Evolutionary conservation across 2,797 vertebrate genomes (phyloP), one percentile per base, ranked within the genome.

Genomic region (Pteronotus mesoamericanus): DNA sequence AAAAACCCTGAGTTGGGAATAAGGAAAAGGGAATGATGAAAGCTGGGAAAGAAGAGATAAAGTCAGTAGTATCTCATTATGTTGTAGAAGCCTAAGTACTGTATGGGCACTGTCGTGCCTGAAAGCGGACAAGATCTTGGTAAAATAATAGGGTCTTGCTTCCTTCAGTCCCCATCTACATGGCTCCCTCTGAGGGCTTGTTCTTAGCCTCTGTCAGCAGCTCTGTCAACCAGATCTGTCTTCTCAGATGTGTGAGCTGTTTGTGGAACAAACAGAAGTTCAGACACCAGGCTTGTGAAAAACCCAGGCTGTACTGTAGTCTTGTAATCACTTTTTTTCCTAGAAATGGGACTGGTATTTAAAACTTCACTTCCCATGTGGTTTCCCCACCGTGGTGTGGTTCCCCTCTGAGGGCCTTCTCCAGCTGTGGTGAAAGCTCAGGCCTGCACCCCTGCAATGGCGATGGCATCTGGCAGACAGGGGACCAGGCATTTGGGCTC

Each of bases 381-480:
- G 19, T 64, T 48, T 78, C 26, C 32, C 22, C 26, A 34, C 2
- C 3, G 29, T 10, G 11, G 3, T 26, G 21, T 42, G 29, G 26
- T 80, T 9, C 2, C 19, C 5, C n/a, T 64, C 66, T 18, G 0
- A 91, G n/a, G 37, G 3, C 2, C 9, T 0, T 93, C 11, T 75
- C n/a, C 77, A 53, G 37, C 34, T 9, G 2, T 14, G 12, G 26
- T 57, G 22, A 75, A 53, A 74, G 7, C 15, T 39, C 37, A 72
- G 19, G 15, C 61, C 34, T 37, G 48, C 46, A 86, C 6, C n/a
- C n/a, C 21, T 5, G 3, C 44, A 80, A 34, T 29, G 37, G 48
- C 0, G 3, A 34, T 34, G 46, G 26, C 0, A 1, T 3, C 11
- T 42, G 26, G 24, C 32, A 22, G 16, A 44, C 32, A 57, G 0